Evolutionary conservation across 1,140 invertebrate species (phyloP).

Genomic region (Ceratina australensis): DNA sequence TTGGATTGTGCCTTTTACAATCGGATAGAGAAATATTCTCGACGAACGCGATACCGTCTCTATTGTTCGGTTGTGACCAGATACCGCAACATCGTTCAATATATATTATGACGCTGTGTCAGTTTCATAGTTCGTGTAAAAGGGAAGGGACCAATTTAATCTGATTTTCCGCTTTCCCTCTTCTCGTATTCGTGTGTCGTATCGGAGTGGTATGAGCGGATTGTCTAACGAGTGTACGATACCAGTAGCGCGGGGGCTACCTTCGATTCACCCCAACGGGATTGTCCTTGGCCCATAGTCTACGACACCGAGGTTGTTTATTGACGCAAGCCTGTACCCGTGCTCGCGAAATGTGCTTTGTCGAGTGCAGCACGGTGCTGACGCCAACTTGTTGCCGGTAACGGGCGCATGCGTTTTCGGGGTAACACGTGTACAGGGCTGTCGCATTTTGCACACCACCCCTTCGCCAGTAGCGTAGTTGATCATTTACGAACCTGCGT

Average conservation of each 20-base stretch:
- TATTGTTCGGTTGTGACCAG: too few relatives aligned
- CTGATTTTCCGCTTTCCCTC: not conserved
- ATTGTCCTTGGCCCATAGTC: slow-evolving; percentile 60
- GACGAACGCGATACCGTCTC: too few relatives aligned
- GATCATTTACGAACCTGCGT: not conserved
- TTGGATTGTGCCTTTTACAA: too few relatives aligned
- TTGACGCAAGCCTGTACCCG: slow-evolving; percentile 38
- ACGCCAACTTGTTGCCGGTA: slow-evolving; percentile 66
- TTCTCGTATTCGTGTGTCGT: not conserved
- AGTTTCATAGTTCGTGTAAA: not conserved
- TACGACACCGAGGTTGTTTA: slow-evolving; percentile 46
- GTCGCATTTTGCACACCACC: slow-evolving; percentile 47
- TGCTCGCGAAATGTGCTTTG: slow-evolving; percentile 1
- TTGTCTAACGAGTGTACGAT: slow-evolving; percentile 30
- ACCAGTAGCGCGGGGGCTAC: slow-evolving; percentile 13
- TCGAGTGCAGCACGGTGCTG: slow-evolving; percentile 50
- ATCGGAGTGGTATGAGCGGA: slow-evolving; percentile 22
- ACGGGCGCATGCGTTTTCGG: slow-evolving; percentile 60
- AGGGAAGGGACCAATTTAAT: not conserved
- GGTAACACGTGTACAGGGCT: slow-evolving; percentile 48
- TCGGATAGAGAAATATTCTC: too few relatives aligned
- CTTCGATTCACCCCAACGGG: slow-evolving; percentile 8
- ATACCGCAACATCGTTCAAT: too few relatives aligned
- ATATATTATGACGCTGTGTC: too few relatives aligned
- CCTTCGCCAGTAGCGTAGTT: slow-evolving; percentile 29